Conservation (phyloP, 2,113 vertebrate species). For the Eptesicus fuscus region DNA sequence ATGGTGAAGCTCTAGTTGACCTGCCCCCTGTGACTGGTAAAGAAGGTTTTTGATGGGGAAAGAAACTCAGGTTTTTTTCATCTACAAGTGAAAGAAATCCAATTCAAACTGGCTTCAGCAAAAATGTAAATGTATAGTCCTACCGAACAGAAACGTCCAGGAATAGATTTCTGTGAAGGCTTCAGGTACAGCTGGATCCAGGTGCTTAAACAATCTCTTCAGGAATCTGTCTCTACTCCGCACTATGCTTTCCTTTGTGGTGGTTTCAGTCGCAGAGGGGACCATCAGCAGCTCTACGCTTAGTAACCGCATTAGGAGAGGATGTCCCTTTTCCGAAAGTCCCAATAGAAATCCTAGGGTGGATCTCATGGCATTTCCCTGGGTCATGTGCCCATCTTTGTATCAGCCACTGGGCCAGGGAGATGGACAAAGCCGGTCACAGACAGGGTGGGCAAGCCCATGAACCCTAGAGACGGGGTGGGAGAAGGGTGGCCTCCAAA, state of each 20-base stretch:
- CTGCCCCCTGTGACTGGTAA: background rate
- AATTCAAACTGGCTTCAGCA: background rate
- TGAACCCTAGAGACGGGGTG: background rate
- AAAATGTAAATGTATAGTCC: background rate
- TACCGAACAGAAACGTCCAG: background rate
- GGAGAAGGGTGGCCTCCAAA: background rate
- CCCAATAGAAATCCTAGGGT: background rate
- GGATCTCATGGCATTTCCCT: background rate
- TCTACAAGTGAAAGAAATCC: background rate
- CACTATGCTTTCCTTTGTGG: background rate
- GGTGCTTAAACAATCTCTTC: background rate
- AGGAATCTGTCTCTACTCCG: background rate
- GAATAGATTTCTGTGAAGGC: background rate
- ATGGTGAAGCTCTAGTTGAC: background rate
- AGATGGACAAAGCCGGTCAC: background rate
- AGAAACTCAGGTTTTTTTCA: background rate
- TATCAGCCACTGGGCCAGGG: background rate
- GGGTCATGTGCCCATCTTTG: background rate
- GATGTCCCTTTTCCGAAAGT: background rate
- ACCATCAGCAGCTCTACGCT: background rate
- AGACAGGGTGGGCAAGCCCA: background rate
- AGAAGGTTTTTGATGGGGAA: background rate
- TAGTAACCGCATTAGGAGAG: background rate
- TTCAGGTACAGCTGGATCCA: background rate
- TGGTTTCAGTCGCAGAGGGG: background rate